Conservation (phyloP, 1,140 invertebrate genomes). For the Calycopis cecrops region DNA sequence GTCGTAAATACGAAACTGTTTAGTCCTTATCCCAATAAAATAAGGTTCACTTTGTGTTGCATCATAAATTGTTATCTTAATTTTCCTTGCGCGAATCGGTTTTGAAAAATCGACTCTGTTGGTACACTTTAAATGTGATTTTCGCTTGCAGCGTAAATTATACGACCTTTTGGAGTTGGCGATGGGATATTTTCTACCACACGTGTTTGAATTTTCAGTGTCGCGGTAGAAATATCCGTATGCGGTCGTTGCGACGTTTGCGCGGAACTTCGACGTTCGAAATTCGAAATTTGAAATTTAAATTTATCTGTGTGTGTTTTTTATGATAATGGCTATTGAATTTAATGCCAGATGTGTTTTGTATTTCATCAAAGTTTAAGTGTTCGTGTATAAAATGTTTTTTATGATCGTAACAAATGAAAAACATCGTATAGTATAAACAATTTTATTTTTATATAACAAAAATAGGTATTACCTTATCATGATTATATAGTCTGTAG, state of each 20-base stretch:
- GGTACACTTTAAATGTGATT: neutral
- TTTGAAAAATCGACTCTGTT: neutral
- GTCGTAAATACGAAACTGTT: conserved; percentile 4
- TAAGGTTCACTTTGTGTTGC: conserved; percentile 22
- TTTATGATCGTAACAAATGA: neutral
- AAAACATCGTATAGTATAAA: neutral
- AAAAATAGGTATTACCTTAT: too few species aligned
- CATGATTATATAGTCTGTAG: too few species aligned
- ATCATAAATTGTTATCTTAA: neutral
- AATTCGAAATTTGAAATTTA: conserved; percentile 46
- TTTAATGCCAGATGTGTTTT: conserved; percentile 29
- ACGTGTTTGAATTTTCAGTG: conserved; percentile 62
- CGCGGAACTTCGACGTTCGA: conserved; percentile 35
- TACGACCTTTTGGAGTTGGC: conserved; percentile 26
- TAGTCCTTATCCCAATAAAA: neutral
- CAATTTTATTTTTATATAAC: too few species aligned
- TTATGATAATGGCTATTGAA: conserved; percentile 31
- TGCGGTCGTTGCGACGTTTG: conserved; percentile 31
- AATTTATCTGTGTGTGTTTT: conserved; percentile 33
- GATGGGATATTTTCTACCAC: conserved; percentile 39
- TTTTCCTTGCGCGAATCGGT: conserved; percentile 16
- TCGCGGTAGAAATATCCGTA: conserved; percentile 40
- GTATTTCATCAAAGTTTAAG: conserved; percentile 21
- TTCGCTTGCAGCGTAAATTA: neutral
- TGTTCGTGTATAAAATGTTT: conserved; percentile 16